These are phyloP conservation scores for Hypotaenidia philippensis DNA, from an alignment of 2,797 vertebrate genomes.

Conservation along the genomic window DNA sequence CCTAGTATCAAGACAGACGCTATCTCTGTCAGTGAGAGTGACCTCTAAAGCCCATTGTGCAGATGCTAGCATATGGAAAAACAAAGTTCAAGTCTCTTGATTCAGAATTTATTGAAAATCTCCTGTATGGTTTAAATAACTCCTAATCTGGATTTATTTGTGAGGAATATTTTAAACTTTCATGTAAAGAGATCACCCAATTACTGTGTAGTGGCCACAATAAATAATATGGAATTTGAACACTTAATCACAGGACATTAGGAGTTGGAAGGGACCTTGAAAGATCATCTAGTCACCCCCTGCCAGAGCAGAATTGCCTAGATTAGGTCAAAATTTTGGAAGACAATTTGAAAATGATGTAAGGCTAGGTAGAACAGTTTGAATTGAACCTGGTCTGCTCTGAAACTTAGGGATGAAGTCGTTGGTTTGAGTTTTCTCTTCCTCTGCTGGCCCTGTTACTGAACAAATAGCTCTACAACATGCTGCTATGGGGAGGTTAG, in stretches of 20 bases:
- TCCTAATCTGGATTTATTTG: not conserved
- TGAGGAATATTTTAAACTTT: not conserved
- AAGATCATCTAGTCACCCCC: too few relatives aligned
- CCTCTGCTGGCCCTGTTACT: not conserved
- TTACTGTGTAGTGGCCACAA: not conserved
- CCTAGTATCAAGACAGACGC: not conserved
- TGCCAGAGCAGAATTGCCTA: too few relatives aligned
- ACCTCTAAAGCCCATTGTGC: not conserved
- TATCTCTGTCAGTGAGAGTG: not conserved
- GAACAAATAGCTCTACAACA: not conserved
- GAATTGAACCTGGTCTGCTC: not conserved
- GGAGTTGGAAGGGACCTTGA: too few relatives aligned
- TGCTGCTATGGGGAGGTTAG: not conserved
- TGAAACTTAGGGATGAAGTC: not conserved
- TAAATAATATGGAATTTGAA: not conserved
- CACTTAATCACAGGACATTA: not conserved
- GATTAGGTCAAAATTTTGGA: not conserved
- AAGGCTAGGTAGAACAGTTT: not conserved
- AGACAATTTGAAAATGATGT: not conserved
- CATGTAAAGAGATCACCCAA: not conserved
- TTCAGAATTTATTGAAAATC: not conserved
- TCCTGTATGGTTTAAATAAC: not conserved
- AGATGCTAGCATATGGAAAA: not conserved
- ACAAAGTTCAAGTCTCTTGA: not conserved
- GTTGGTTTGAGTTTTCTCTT: not conserved